These are phyloP conservation scores for Neuroterus valhalla DNA, from an alignment of 1,140 invertebrate species.

Conservation along the genomic window DNA sequence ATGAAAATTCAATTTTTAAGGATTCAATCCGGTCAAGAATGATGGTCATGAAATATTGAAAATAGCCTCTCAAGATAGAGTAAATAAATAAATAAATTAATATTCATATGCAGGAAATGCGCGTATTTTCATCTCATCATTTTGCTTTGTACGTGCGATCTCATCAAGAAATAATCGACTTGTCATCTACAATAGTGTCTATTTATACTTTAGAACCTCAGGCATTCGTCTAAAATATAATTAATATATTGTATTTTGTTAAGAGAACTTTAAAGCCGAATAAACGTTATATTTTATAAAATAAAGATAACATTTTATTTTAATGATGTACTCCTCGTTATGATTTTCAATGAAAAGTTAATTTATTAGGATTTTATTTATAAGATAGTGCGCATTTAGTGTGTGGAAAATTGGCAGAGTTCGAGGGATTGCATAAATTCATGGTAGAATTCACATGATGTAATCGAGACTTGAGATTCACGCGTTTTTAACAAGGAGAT, in stretches of 20 bases:
- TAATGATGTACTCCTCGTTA: not conserved
- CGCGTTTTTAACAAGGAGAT: not conserved
- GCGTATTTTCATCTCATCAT: not conserved
- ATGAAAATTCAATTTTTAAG: no score
- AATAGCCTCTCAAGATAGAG: no score
- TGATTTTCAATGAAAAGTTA: not conserved
- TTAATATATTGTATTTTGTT: slow-evolving; percentile 48
- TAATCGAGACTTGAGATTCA: not conserved
- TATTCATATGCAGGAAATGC: no score
- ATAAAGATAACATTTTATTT: not conserved
- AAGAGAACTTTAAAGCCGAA: slow-evolving; percentile 49
- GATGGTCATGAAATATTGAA: no score
- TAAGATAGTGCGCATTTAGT: not conserved
- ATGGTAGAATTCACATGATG: not conserved
- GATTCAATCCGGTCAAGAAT: no score
- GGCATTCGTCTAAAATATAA: slow-evolving; percentile 36
- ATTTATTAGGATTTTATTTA: not conserved
- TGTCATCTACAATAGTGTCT: not conserved
- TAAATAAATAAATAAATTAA: no score
- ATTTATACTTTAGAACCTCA: not conserved
- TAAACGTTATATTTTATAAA: slow-evolving; percentile 62
- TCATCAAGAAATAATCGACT: not conserved
- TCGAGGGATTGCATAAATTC: slow-evolving; percentile 2
- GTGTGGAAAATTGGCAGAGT: slow-evolving; percentile 9
- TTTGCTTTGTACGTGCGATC: not conserved